Evolutionary conservation across 2,797 vertebrate species (phyloP).

Genomic region (Serranus cabrilla): DNA sequence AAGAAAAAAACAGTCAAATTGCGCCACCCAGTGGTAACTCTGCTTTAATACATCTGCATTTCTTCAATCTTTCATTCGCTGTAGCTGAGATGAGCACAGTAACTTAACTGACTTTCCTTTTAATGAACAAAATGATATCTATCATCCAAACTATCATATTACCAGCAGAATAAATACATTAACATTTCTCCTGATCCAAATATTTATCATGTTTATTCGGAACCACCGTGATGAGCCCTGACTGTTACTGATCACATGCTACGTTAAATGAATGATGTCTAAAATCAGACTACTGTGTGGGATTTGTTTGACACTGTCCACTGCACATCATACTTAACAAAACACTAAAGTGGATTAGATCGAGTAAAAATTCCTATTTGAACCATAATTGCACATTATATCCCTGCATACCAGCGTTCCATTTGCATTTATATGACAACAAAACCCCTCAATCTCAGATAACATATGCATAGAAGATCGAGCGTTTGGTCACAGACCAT

Average conservation of each 20-base stretch:
- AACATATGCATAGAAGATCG: constrained; percentile 73
- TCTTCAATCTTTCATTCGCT: background rate
- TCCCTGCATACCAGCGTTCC: constrained; percentile 54
- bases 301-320: constrained; percentile 40
- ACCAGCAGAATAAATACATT: background rate
- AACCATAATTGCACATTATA: constrained; percentile 73
- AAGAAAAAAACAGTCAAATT: constrained; percentile 4
- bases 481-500: constrained; percentile 80
- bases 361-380: constrained; percentile 47
- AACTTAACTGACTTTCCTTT: background rate
- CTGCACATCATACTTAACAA: constrained; percentile 54
- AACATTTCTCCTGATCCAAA: background rate
- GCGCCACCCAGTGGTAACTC: constrained; percentile 36
- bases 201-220: background rate
- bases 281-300: constrained; percentile 18
- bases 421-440: constrained; percentile 81
- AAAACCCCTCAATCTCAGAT: constrained; percentile 70
- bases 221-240: constrained; percentile 17
- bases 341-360: constrained; percentile 62
- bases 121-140: constrained; percentile 5
- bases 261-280: constrained; percentile 18
- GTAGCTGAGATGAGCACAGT: background rate
- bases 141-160: background rate
- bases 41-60: constrained; percentile 20
- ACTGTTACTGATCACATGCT: constrained; percentile 25